Evolutionary conservation across 2,797 vertebrate species (phyloP).

Genomic region (Fundulus diaphanus): DNA sequence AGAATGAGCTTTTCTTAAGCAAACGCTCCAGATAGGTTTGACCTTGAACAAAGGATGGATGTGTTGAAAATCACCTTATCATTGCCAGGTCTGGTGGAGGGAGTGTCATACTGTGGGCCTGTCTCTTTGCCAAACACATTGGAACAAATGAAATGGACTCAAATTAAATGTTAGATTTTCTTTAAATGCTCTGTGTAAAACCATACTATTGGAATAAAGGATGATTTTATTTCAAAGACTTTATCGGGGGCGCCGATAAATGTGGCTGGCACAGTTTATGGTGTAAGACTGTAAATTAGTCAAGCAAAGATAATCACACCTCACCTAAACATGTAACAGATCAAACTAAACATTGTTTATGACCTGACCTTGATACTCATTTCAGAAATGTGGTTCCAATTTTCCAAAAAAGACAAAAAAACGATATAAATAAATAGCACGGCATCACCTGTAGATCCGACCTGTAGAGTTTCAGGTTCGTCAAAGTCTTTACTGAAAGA

Average conservation of each 20-base stretch:
- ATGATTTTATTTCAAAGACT: too few relatives aligned
- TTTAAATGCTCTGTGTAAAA: background rate
- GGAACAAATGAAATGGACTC: too few relatives aligned
- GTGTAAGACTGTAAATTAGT: background rate
- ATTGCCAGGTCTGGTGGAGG: too few relatives aligned
- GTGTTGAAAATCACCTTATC: too few relatives aligned
- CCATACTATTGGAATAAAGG: background rate
- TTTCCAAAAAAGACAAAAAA: background rate
- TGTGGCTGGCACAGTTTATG: background rate
- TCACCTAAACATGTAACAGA: background rate
- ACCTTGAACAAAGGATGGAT: too few relatives aligned
- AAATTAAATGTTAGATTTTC: too few relatives aligned
- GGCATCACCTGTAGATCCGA: background rate
- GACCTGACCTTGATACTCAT: background rate
- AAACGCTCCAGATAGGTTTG: too few relatives aligned
- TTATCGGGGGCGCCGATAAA: background rate
- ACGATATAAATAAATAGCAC: background rate
- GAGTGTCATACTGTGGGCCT: too few relatives aligned
- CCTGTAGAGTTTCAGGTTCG: background rate
- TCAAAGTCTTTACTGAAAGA: background rate
- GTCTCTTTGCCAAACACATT: too few relatives aligned
- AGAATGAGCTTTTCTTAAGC: too few relatives aligned
- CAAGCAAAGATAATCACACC: background rate
- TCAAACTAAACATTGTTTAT: background rate
- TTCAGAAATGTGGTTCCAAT: background rate